Percentiles rank a stretch among this genome's conserved stretches.
Conservation (phyloP, 2,113 vertebrate species). For the Kryptolebias marmoratus region DNA sequence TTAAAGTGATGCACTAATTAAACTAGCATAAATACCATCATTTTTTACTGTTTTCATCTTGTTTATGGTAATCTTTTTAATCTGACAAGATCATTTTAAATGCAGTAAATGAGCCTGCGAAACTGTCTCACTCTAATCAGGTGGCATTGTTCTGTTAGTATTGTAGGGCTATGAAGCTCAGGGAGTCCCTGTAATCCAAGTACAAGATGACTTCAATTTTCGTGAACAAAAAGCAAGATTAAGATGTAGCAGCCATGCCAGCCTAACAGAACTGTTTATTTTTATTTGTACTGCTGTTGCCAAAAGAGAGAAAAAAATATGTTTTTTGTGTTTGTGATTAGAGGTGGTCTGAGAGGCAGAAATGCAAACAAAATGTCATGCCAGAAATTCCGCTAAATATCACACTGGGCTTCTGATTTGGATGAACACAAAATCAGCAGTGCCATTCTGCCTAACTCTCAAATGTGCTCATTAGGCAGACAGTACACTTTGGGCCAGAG, state of each 20-base stretch:
- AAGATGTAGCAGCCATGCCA: conserved; percentile 23
- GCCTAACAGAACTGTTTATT: conserved; percentile 38
- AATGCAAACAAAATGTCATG: conserved; percentile 6
- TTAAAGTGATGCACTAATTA: background rate
- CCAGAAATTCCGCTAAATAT: conserved; percentile 25
- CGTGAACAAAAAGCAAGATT: conserved; percentile 46
- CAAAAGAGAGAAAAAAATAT: conserved; percentile 16
- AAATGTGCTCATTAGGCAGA: conserved; percentile 49
- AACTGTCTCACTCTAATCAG: conserved; percentile 12
- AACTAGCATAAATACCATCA: background rate
- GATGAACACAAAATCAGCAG: conserved; percentile 40
- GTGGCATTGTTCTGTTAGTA: conserved; percentile 10
- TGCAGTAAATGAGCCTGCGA: conserved; percentile 11
- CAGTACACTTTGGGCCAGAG: conserved; percentile 55
- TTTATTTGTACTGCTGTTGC: conserved; percentile 23
- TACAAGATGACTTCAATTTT: conserved; percentile 25
- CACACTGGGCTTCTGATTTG: conserved; percentile 22
- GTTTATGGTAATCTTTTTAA: background rate
- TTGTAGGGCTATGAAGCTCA: conserved; percentile 9
- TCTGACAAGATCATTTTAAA: conserved; percentile 5
- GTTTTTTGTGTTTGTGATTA: conserved; percentile 26
- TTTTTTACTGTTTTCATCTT: background rate
- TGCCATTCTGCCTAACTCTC: conserved; percentile 35
- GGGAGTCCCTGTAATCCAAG: conserved; percentile 46
- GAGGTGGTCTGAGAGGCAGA: conserved; percentile 14